Conservation (phyloP, 2,113 vertebrate species). For the Galbula dea region DNA sequence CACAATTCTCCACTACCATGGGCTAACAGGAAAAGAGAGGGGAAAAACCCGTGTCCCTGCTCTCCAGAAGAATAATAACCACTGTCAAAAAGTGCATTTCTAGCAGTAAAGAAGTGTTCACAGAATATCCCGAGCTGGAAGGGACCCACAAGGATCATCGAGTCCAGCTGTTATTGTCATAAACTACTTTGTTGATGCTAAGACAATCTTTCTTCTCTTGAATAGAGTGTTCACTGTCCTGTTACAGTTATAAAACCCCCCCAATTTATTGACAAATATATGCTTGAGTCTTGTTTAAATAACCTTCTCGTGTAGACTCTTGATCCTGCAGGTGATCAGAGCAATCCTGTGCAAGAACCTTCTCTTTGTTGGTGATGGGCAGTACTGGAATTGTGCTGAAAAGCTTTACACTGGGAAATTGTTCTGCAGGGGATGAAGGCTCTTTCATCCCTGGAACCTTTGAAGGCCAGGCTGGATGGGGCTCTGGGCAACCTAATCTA, state of each 20-base stretch:
- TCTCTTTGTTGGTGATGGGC: neutral
- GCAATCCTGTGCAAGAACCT: neutral
- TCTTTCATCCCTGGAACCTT: no score
- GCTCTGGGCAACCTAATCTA: no score
- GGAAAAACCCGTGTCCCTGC: neutral
- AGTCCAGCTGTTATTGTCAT: no score
- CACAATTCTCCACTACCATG: neutral
- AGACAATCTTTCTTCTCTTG: neutral
- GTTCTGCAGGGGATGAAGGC: rapidly evolving
- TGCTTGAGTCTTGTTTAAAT: neutral
- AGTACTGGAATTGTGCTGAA: neutral
- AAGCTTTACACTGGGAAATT: neutral
- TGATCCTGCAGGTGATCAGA: neutral
- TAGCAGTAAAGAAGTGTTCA: neutral
- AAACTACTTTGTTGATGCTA: neutral
- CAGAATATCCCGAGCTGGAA: no score
- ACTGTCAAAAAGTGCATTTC: neutral
- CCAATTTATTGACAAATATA: neutral
- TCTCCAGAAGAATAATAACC: neutral
- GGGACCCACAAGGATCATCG: no score
- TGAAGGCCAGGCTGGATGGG: no score
- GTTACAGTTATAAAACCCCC: neutral
- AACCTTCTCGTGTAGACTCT: neutral
- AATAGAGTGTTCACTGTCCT: neutral
- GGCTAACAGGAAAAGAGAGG: neutral